Conservation (phyloP, 2,888 invertebrate genomes). For the Alentia gelatinosa region DNA sequence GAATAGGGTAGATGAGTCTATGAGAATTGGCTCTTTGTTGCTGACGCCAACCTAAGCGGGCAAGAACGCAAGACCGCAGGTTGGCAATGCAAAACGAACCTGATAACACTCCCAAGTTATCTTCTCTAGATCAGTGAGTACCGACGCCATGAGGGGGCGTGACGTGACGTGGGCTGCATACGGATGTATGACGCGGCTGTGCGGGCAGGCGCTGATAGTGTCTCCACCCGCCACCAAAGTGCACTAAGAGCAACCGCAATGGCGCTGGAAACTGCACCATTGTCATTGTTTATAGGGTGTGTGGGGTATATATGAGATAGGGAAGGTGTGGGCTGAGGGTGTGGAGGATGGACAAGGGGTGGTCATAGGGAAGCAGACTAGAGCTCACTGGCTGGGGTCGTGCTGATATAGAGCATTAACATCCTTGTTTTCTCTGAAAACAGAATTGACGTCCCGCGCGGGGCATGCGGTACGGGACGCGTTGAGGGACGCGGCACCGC, state of each 20-base stretch:
- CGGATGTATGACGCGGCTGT: background rate
- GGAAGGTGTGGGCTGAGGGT: background rate
- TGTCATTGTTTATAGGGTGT: background rate
- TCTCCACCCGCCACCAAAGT: background rate
- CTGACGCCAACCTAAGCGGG: too few relatives aligned
- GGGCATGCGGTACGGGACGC: background rate
- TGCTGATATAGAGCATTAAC: constrained; percentile 1
- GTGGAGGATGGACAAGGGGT: background rate
- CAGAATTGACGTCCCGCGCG: background rate
- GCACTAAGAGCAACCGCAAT: background rate
- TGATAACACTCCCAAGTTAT: background rate
- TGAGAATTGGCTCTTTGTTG: too few relatives aligned
- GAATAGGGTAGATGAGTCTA: background rate
- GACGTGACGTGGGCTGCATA: background rate
- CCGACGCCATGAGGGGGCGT: background rate
- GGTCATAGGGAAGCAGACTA: too few relatives aligned
- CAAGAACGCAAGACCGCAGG: too few relatives aligned
- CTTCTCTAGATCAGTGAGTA: background rate
- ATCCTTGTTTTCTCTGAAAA: background rate
- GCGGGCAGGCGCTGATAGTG: background rate
- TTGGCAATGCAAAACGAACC: background rate
- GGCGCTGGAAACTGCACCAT: background rate
- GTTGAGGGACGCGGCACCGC: background rate
- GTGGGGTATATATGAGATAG: background rate
- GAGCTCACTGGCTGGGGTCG: too few relatives aligned